Evolutionary conservation across 1,140 invertebrate genomes (phyloP).

Genomic region (Rhyzopertha dominica): DNA sequence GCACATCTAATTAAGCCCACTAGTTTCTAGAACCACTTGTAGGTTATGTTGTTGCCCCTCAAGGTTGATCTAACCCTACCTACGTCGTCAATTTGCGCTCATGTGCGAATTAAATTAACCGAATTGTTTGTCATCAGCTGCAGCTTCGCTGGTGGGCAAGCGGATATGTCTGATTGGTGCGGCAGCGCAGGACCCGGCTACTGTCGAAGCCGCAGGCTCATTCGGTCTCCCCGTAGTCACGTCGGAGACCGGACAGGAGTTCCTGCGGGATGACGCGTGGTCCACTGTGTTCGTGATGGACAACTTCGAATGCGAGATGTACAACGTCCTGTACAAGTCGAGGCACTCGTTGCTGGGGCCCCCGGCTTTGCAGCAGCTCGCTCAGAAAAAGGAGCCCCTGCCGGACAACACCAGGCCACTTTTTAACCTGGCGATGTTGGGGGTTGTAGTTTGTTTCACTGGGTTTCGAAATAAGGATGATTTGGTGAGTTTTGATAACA

Average conservation of each 20-base stretch:
- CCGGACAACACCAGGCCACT: constrained; percentile 65
- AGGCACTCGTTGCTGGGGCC: constrained; percentile 68
- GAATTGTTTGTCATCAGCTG: neutral
- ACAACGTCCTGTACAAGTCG: constrained; percentile 58
- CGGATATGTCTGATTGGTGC: constrained; percentile 60
- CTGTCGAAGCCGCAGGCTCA: constrained; percentile 54
- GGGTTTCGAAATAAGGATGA: constrained; percentile 84
- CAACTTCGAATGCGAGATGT: constrained; percentile 63
- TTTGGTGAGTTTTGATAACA: constrained; percentile 66
- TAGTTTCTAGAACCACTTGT: constrained; percentile 11
- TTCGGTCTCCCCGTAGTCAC: constrained; percentile 60
- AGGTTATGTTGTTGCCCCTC: constrained; percentile 35
- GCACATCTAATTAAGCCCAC: constrained; percentile 3
- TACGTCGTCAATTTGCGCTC: too few species aligned
- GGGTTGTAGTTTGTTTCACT: constrained; percentile 82
- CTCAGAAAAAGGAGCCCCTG: constrained; percentile 58
- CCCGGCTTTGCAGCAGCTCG: constrained; percentile 69
- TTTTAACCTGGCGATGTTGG: constrained; percentile 80
- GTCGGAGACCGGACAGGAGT: constrained; percentile 57
- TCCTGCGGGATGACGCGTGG: constrained; percentile 52
- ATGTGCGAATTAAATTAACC: too few species aligned
- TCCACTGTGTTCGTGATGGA: constrained; percentile 68
- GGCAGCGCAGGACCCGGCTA: constrained; percentile 49
- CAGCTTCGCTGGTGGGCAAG: constrained; percentile 43
- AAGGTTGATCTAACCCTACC: constrained; percentile 27